Conservation (phyloP, 2,888 invertebrate species). For the Autographa pulchrina region DNA sequence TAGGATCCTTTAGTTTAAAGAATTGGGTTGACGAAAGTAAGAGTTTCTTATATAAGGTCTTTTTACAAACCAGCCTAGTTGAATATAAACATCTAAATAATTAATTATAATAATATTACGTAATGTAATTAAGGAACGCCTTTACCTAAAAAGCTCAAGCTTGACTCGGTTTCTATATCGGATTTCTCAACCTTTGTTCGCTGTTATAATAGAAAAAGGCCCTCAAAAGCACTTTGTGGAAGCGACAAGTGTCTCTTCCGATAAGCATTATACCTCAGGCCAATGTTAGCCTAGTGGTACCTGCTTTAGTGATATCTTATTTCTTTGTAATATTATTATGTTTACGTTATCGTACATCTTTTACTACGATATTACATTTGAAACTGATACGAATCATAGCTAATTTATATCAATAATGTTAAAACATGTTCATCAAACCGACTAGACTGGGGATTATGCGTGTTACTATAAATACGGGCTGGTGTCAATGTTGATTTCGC, state of each 20-base stretch:
- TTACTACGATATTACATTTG: neutral
- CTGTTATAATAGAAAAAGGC: constrained; percentile 71
- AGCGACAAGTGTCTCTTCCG: constrained; percentile 71
- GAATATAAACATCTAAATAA: neutral
- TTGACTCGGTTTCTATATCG: constrained; percentile 16
- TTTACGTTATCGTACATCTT: neutral
- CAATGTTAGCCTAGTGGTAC: constrained; percentile 36
- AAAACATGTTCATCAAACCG: neutral
- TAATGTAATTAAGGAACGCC: neutral
- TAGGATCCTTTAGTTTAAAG: too few species aligned
- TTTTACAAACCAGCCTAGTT: constrained; percentile 3
- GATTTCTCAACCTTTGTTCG: constrained; percentile 65
- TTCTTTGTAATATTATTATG: neutral
- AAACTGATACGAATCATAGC: neutral
- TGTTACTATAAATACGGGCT: neutral
- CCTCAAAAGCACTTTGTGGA: constrained; percentile 74
- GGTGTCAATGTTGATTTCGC: neutral
- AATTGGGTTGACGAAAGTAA: too few species aligned
- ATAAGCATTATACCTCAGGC: constrained; percentile 63
- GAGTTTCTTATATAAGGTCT: neutral
- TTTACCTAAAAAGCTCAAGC: neutral
- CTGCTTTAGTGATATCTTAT: constrained; percentile 5
- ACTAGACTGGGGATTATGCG: neutral
- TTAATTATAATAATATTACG: neutral
- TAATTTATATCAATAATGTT: constrained; percentile 1